Conservation (phyloP, 2,888 invertebrate species). For the Thecocarcelia acutangulata region DNA sequence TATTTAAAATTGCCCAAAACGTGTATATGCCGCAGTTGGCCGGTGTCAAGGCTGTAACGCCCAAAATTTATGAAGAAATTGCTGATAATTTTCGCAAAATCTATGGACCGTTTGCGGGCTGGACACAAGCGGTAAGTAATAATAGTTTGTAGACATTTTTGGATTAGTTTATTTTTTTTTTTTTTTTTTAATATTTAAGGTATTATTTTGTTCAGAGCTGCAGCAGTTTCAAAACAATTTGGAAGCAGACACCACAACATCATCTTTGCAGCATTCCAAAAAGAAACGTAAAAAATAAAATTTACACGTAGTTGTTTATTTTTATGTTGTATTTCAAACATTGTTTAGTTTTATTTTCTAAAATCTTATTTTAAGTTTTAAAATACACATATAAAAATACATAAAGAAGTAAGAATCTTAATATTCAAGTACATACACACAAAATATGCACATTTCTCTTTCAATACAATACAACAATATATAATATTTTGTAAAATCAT, state of each 20-base stretch:
- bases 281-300: conserved; percentile 56
- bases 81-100: conserved; percentile 89
- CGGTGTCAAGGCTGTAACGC: conserved; percentile 88
- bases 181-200: conserved; percentile 81
- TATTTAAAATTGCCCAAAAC: conserved; percentile 93
- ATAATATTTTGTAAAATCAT: neutral
- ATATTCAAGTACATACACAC: no score
- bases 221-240: conserved; percentile 84
- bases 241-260: neutral
- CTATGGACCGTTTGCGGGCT: conserved; percentile 94
- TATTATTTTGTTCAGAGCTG: conserved; percentile 91
- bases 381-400: no score
- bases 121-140: conserved; percentile 94
- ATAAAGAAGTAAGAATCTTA: no score
- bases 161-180: neutral
- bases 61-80: conserved; percentile 92
- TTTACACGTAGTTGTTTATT: conserved; percentile 36
- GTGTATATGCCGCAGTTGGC: conserved; percentile 90
- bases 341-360: neutral
- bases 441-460: no score
- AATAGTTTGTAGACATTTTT: neutral
- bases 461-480: neutral
- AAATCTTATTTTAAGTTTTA: no score
- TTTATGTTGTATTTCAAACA: conserved; percentile 14
- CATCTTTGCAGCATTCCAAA: conserved; percentile 8